Evolutionary conservation across 2,113 vertebrate genomes (phyloP), one percentile per base, ranked within the genome.

Genomic region (Psilopsiagon aymara): DNA sequence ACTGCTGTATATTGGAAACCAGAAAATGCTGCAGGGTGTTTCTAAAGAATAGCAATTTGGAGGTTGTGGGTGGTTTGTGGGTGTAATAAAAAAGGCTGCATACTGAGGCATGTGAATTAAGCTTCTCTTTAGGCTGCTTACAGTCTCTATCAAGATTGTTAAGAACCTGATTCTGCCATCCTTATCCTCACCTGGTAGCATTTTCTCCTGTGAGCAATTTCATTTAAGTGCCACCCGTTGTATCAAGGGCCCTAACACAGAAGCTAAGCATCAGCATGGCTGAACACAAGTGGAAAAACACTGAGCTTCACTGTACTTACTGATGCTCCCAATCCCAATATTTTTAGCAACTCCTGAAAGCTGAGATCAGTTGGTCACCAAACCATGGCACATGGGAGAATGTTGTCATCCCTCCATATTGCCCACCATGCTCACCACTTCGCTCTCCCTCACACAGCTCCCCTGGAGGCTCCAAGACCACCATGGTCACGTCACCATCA

Each of bases 31-130:
- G 89, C 95, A 95, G 96, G 92, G 91, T 90, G 73, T 94, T 97
- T 96, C 86, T 86, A 82, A 97, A 97, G 96, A 97, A 95, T 49
- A 93, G 95, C 94, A 94, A 86, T 97, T 95, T 94, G 80, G 82
- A 95, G 90, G 59, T 92, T 92, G 92, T 81, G 89, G 95, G 95
- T 94, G 96, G 87, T 90, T 97, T 95, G 97, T 97, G 96, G 97
- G 95, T 95, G 80, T 97, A 93, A 97, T 96, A 94, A 95, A 95
- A 95, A 94, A 94, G 95, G 69, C 90, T 82, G 69, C 78, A 83
- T 95, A 90, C 51, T 0, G 24, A 97, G 88, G 83, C 62, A 94
- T 96, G 91, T 92, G 91, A 96, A 96, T 97, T 94, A 96, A 84
- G 71, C 82, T 94, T 97, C 92, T 95, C 92, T 96, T 92, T 77